These are phyloP conservation scores for Buphagus erythrorhynchus DNA, from an alignment of 2,797 vertebrate genomes.

Conservation along the genomic window DNA sequence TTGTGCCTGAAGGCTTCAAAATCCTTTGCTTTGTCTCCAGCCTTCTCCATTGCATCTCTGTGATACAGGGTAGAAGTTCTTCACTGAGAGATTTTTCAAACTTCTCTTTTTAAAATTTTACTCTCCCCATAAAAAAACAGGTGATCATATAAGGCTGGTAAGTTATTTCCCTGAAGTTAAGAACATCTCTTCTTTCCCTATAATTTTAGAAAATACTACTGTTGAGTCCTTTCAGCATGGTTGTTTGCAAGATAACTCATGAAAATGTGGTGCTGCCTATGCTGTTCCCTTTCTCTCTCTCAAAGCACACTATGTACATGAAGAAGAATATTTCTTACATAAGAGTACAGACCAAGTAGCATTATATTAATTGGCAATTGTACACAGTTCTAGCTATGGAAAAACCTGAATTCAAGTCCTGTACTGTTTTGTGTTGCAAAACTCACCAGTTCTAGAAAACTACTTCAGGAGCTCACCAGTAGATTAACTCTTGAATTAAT, in stretches of 20 bases:
- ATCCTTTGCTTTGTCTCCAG: background rate
- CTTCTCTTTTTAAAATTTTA: background rate
- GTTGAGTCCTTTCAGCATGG: background rate
- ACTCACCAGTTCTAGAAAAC: background rate
- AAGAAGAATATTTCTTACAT: background rate
- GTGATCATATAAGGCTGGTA: background rate
- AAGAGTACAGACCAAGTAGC: background rate
- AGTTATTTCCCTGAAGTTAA: background rate
- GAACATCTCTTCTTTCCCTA: background rate
- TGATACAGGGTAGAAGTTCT: background rate
- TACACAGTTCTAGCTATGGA: background rate
- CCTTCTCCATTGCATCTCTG: background rate
- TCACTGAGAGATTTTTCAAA: background rate
- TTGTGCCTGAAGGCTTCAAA: background rate
- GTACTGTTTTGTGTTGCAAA: background rate
- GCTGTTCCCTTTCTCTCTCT: background rate
- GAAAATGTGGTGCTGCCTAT: background rate
- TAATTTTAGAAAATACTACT: background rate
- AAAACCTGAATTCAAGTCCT: background rate
- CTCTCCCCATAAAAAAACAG: background rate
- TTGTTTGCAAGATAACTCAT: background rate
- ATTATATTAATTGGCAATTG: rapidly evolving
- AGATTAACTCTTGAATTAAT: background rate
- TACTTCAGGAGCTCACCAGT: background rate
- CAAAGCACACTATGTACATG: background rate